These are phyloP conservation scores for Argyra leucocephala DNA, from an alignment of 2,888 invertebrate species.

Conservation along the genomic window DNA sequence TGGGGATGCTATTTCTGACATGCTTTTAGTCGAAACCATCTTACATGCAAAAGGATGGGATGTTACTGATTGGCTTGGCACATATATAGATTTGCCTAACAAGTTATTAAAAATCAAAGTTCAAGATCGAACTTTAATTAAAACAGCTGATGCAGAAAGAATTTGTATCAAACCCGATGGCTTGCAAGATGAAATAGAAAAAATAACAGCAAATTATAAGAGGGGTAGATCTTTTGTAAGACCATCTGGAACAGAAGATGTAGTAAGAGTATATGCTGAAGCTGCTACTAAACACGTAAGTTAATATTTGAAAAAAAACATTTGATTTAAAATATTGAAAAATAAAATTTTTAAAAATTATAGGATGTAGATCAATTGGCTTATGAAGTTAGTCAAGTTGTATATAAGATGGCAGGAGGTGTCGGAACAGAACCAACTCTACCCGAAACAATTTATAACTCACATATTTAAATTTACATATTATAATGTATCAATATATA, in stretches of 20 bases:
- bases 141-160: conserved; percentile 82
- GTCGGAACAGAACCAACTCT: conserved; percentile 54
- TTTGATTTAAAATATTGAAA: conserved; percentile 8
- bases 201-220: conserved; percentile 56
- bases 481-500: neutral
- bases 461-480: conserved; percentile 33
- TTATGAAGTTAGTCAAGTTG: conserved; percentile 63
- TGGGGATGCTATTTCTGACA: conserved; percentile 94
- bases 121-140: conserved; percentile 72
- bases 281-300: conserved; percentile 61
- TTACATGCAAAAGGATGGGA: conserved; percentile 73
- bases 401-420: conserved; percentile 71
- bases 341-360: conserved; percentile 16
- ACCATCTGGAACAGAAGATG: conserved; percentile 95
- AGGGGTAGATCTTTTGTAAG: conserved; percentile 82
- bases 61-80: conserved; percentile 65
- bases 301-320: no score
- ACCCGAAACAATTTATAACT: conserved; percentile 32
- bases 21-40: conserved; percentile 87
- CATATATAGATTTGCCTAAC: conserved; percentile 81
- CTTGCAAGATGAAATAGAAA: conserved; percentile 71
- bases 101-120: conserved; percentile 80
- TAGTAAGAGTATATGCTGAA: conserved; percentile 93
- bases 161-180: conserved; percentile 69
- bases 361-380: conserved; percentile 61